Base-by-base conservation (phyloP, 2,888 invertebrate species). In the Callosobruchus maculatus region DNA sequence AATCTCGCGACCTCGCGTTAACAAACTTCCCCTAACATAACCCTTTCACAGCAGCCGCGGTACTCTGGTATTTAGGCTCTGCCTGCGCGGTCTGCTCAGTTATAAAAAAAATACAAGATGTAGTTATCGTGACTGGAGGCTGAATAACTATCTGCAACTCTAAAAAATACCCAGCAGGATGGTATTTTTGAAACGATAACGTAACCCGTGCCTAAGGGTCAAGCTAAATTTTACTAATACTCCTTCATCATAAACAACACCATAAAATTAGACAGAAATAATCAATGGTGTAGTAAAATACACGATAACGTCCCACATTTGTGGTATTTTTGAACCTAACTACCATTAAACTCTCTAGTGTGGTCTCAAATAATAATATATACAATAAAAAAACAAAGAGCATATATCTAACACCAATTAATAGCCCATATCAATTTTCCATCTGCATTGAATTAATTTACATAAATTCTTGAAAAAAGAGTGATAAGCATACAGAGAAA, bases 391-490 rank as follows among this genome's bases (percentile, higher is more conserved):
- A 49, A 49, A 49, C 49, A 49, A 49, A 49, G 49, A 49, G 18
- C 49, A 49, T 49, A 49, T 49, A 49, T 49, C 49, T 49, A 7
- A 49, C 49, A 49, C 49, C 49, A 49, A 49, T 49, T 49, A 49
- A 49, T 49, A 49, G 49, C 49, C 13, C 49, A 22, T 72, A 74
- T 74, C 72, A 20, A 67, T 67, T 49, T 20, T 66, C 22, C 74
- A 74, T 71, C 74, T 74, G 74, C 69, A 68, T 26, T 72, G 69
- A 49, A 72, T 72, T 70, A 66, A 72, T 70, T 72, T 71, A 71
- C 68, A 70, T 21, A 21, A 67, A 74, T 68, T 26, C 21, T 67
- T 70, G 20, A 70, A 72, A 69, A 74, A 71, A 68, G 30, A 74
- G 66, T 66, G 74, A 74, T 74, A 74, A 74, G 66, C 74, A 49